phyloP scores from a whole-genome alignment of 1,140 invertebrate genomes.

The Drosophila sechellia region DNA sequence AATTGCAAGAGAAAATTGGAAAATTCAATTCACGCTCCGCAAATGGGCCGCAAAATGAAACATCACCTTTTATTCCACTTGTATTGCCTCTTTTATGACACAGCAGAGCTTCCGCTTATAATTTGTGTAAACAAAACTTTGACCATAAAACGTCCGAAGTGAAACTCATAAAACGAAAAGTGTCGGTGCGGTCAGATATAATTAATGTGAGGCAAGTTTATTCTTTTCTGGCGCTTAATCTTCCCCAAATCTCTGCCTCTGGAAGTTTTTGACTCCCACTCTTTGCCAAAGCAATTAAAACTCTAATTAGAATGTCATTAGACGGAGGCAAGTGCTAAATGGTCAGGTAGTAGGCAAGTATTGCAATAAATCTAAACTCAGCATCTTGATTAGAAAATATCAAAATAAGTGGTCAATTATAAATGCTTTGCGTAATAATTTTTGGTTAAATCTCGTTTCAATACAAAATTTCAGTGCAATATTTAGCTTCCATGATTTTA shows the following conservation, averaged over 20 bases:
- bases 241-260: constrained; percentile 53
- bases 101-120: constrained; percentile 41
- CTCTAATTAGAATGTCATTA: constrained; percentile 76
- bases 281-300: constrained; percentile 71
- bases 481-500: not conserved
- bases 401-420: constrained; percentile 18
- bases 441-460: no score
- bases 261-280: constrained; percentile 23
- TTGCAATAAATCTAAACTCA: constrained; percentile 42
- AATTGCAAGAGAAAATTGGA: constrained; percentile 49
- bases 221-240: constrained; percentile 35
- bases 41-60: constrained; percentile 52
- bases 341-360: constrained; percentile 36
- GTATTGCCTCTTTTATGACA: constrained; percentile 51
- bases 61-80: constrained; percentile 29
- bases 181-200: constrained; percentile 67
- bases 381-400: constrained; percentile 20
- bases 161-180: constrained; percentile 61
- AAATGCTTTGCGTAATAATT: not conserved
- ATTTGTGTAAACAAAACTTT: constrained; percentile 73
- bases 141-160: constrained; percentile 62
- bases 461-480: no score
- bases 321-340: constrained; percentile 49
- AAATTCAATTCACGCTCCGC: constrained; percentile 68
- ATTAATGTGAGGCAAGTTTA: constrained; percentile 71